These are phyloP conservation scores for Pavo muticus DNA, from an alignment of 2,113 vertebrate genomes.

Conservation along the genomic window DNA sequence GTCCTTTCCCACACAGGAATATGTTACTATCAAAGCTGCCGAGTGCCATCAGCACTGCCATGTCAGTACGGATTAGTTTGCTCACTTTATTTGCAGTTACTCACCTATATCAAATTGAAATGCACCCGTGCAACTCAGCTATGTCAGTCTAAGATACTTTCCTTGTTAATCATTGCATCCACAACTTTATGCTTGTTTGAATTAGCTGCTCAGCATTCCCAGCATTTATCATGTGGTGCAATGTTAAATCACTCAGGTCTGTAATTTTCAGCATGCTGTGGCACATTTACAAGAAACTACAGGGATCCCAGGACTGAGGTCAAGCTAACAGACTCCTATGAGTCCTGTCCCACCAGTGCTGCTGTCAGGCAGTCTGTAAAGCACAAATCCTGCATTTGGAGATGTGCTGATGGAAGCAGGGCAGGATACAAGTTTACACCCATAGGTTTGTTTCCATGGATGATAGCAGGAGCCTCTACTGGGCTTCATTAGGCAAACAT, in stretches of 20 bases:
- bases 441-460: background rate
- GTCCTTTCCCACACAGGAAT: background rate
- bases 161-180: slow-evolving; percentile 66
- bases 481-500: fast-evolving
- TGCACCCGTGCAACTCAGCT: background rate
- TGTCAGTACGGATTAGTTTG: slow-evolving; percentile 22
- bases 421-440: fast-evolving
- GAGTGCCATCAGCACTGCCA: background rate
- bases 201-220: slow-evolving; percentile 55
- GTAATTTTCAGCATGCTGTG: slow-evolving; percentile 44
- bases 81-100: background rate
- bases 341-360: background rate
- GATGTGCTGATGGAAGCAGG: fast-evolving
- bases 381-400: fast-evolving
- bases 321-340: background rate
- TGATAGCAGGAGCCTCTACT: background rate
- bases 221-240: slow-evolving; percentile 10
- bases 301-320: slow-evolving; percentile 53
- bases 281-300: slow-evolving; percentile 35
- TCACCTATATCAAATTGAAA: slow-evolving; percentile 41
- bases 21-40: fast-evolving
- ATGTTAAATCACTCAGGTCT: slow-evolving; percentile 56
- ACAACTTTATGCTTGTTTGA: slow-evolving; percentile 60
- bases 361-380: background rate
- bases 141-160: slow-evolving; percentile 24